phyloP scores from a whole-genome alignment of 2,888 invertebrate species.

The Entomobrya proxima region DNA sequence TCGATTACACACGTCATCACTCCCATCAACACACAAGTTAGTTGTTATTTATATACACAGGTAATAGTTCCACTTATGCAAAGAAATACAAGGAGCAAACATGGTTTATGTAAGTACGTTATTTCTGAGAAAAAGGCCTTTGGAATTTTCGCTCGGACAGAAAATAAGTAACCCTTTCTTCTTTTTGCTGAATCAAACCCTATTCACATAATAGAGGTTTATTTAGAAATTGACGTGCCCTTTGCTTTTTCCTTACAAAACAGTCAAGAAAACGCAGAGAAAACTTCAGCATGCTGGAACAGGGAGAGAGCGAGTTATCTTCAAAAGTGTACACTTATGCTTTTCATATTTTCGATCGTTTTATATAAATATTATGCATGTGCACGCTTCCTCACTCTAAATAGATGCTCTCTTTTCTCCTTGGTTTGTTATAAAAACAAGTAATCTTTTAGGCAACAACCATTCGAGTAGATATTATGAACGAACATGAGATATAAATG shows the following conservation, averaged over 20 bases:
- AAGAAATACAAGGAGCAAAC: neutral
- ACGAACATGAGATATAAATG: constrained; percentile 46
- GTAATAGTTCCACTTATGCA: too few relatives aligned
- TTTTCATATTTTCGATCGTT: neutral
- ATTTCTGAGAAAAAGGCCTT: constrained; percentile 54
- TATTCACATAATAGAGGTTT: constrained; percentile 10
- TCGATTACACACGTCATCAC: constrained; percentile 27
- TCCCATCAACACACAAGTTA: too few relatives aligned
- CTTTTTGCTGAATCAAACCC: constrained; percentile 24
- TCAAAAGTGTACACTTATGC: neutral
- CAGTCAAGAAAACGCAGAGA: constrained; percentile 31
- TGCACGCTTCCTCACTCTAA: neutral
- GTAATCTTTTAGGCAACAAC: neutral
- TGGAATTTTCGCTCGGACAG: constrained; percentile 52
- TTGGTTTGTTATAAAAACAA: neutral
- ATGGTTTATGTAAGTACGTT: constrained; percentile 57
- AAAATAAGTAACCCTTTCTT: constrained; percentile 49
- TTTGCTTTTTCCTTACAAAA: constrained; percentile 18
- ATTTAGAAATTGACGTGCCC: neutral
- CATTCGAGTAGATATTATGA: constrained; percentile 34
- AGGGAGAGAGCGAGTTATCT: constrained; percentile 50
- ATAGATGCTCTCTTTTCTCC: neutral
- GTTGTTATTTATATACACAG: too few relatives aligned
- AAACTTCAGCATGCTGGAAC: constrained; percentile 5
- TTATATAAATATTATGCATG: constrained; percentile 15